These are phyloP conservation scores for Lycia hirtaria DNA, from an alignment of 2,888 invertebrate species.

Conservation along the genomic window DNA sequence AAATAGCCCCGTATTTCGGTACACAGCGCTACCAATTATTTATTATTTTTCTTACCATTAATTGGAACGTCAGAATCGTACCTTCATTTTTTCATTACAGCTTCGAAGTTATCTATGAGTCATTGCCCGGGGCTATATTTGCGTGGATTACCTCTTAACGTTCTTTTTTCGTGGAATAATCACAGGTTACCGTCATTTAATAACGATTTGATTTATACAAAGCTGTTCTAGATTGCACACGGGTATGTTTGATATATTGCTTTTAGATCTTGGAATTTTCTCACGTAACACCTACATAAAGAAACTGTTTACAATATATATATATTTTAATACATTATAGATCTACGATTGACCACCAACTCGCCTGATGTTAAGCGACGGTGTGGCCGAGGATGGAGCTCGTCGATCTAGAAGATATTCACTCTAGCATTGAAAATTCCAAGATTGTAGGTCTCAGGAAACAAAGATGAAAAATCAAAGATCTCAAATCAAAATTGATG, in stretches of 20 bases:
- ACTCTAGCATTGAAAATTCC: too few relatives aligned
- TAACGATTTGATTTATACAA: slow-evolving; percentile 56
- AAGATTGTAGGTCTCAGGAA: too few relatives aligned
- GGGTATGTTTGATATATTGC: slow-evolving; percentile 45
- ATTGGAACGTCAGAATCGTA: slow-evolving; percentile 63
- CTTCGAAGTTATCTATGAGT: slow-evolving; percentile 54
- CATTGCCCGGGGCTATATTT: slow-evolving; percentile 47
- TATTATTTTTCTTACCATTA: slow-evolving; percentile 55
- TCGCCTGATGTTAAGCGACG: too few relatives aligned
- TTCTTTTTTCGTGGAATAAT: slow-evolving; percentile 55
- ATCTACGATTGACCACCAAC: too few relatives aligned
- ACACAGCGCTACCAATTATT: slow-evolving; percentile 64
- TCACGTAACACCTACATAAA: slow-evolving; percentile 38
- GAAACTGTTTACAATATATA: too few relatives aligned
- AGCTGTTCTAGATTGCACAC: slow-evolving; percentile 55
- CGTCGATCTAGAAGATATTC: too few relatives aligned
- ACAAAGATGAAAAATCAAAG: too few relatives aligned
- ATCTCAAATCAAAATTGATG: too few relatives aligned
- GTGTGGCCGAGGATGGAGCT: too few relatives aligned
- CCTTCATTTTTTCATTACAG: slow-evolving; percentile 58
- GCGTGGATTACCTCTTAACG: slow-evolving; percentile 50
- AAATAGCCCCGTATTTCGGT: slow-evolving; percentile 62
- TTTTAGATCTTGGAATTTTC: slow-evolving; percentile 31
- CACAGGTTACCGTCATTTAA: slow-evolving; percentile 51
- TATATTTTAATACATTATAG: too few relatives aligned